Percentiles rank a stretch among this genome's conserved stretches.
Evolutionary conservation across 1,140 invertebrate genomes (phyloP).

Genomic region (Bemisia tabaci): DNA sequence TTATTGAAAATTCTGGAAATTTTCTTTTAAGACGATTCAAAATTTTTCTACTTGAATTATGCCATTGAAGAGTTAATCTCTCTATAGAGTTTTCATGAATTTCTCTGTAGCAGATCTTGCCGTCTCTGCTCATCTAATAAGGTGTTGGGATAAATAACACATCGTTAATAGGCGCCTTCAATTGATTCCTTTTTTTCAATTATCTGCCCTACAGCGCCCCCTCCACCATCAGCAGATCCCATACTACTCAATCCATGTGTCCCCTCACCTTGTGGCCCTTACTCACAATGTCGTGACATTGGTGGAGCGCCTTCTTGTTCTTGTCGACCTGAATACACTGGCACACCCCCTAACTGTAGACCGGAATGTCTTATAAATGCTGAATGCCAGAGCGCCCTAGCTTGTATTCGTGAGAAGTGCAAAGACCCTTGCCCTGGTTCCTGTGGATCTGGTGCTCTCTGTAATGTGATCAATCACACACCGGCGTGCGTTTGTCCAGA

Average conservation of each 20-base stretch:
- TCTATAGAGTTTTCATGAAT: no score
- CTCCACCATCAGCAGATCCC: conserved; percentile 20
- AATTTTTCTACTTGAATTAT: no score
- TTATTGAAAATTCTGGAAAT: no score
- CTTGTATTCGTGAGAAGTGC: conserved; percentile 31
- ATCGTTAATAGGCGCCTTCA: no score
- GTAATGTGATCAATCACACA: conserved; percentile 34
- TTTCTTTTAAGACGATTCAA: no score
- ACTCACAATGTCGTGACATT: conserved; percentile 35
- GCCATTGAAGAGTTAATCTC: no score
- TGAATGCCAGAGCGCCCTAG: conserved; percentile 28
- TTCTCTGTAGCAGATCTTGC: no score
- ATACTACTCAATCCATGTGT: conserved; percentile 27
- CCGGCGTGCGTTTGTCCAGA: conserved; percentile 33
- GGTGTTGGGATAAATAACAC: no score
- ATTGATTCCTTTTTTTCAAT: no score
- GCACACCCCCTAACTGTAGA: conserved; percentile 33
- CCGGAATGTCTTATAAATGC: conserved; percentile 33
- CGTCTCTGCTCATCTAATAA: no score
- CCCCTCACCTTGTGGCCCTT: conserved; percentile 39
- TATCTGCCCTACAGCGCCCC: conserved; percentile 21
- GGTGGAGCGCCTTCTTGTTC: conserved; percentile 30
- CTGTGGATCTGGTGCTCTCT: conserved; percentile 33
- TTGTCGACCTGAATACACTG: conserved; percentile 30
- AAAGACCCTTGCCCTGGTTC: conserved; percentile 30